Evolutionary conservation across 2,888 invertebrate species (phyloP).

Genomic region (Aleiodes leptofemur): DNA sequence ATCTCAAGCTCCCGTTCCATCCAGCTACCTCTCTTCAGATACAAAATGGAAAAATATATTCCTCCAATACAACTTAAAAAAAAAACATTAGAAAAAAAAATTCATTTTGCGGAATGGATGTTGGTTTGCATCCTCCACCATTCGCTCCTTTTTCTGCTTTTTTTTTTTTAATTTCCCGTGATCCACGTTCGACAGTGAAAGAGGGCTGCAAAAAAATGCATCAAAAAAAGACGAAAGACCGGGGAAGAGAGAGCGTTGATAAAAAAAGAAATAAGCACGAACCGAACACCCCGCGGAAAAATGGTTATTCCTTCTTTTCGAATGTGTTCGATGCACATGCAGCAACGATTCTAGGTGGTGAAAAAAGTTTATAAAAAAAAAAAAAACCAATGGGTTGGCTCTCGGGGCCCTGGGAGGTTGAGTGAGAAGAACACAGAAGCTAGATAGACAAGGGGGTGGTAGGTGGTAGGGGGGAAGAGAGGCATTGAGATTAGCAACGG

Average conservation of each 20-base stretch:
- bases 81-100: conserved; percentile 19
- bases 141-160: background rate
- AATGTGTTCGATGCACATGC: conserved; percentile 68
- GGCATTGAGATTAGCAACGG: conserved; percentile 74
- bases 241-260: conserved; percentile 31
- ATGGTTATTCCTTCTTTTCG: conserved; percentile 68
- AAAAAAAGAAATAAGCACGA: conserved; percentile 42
- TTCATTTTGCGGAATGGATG: conserved; percentile 22
- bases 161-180: conserved; percentile 43
- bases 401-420: conserved; percentile 40
- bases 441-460: conserved; percentile 52
- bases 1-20: too few species aligned
- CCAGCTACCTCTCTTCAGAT: too few species aligned
- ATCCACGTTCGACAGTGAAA: conserved; percentile 28
- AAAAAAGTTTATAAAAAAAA: conserved; percentile 37
- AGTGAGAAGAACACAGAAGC: conserved; percentile 45
- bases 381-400: conserved; percentile 23
- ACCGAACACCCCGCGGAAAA: conserved; percentile 62
- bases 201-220: conserved; percentile 49
- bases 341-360: conserved; percentile 59
- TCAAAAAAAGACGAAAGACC: conserved; percentile 31
- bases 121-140: background rate
- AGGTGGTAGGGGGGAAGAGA: conserved; percentile 55
- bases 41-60: conserved; percentile 1
- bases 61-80: conserved; percentile 8